Evolutionary conservation across 2,797 vertebrate species (phyloP), one percentile per base, ranked within the genome.

Genomic region (Phrynocephalus guinanensis): DNA sequence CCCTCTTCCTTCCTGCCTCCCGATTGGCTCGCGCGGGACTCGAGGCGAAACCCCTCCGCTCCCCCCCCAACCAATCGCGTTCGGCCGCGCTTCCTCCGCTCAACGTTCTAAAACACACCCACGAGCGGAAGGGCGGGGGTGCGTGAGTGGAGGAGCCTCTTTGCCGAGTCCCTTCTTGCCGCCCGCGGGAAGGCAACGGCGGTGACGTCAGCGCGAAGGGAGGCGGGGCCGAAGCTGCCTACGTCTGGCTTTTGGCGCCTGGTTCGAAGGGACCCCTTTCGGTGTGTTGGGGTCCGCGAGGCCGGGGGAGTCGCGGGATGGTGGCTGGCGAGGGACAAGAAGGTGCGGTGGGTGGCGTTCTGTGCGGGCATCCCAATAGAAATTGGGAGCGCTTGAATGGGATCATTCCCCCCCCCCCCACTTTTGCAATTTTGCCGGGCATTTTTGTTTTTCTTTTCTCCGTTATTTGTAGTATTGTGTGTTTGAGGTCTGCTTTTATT

Each of bases 21-120:
- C 50, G n/a, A 78, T 87, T 87, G 81, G 86, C 50, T 56, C 7
- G 16, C 1, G 77, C 9, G 5, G 24, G 44, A n/a, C 52, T 48
- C 15, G 44, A 68, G 1, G 16, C n/a, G 1, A 3, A 70, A 28
- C 15, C 0, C 11, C 6, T 4, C 30, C 20, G 56, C 3, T 1
- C 28, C 5, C 5, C 2, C 15, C 2, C 15, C 26, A 26, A n/a
- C 87, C 82, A 88, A 88, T 84, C 28, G 68, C 5, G 8, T 48
- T 30, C 6, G 52, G 20, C 18, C 52, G 67, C 73, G 72, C 72
- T n/a, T 2, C 3, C 26, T 28, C 3, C 0, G 22, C 72, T 22
- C n/a, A 22, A 33, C 6, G 30, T 68, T 75, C 71, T 67, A 52
- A 76, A 68, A 48, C 9, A 5, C 52, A 66, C 30, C 3, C 13